Base-by-base conservation (phyloP, 2,113 vertebrate species). In the Atractosteus spatula region DNA sequence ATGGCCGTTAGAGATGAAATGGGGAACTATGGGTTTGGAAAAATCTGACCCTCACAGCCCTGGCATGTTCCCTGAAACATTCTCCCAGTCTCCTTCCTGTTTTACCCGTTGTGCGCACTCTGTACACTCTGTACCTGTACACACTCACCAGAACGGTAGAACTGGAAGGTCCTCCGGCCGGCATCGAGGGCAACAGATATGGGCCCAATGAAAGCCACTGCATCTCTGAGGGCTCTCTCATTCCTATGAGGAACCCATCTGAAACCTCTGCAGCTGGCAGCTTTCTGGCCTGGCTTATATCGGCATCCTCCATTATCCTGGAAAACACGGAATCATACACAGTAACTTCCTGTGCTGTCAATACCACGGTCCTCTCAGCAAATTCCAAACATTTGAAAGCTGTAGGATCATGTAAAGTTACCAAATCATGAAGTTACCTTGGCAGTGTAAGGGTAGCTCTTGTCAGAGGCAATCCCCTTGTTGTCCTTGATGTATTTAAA, bases 401-500 rank as follows among this genome's bases (percentile, higher is more conserved):
- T 1, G 17, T 29, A 29, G 17, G 17, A 29, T 29, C 17, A 29
- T 29, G 17, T 29, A 29, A 29, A 29, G 1, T 29, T 0, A 0
- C 17, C n/a, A n/a, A n/a, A n/a, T n/a, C n/a, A n/a, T 0, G 2
- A 16, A 0, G 0, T 72, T 42, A 87, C 86, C 16, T 4, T 70
- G 44, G 45, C 82, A 45, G 0, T 0, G 69, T 87, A 88, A 62
- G 86, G 82, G 71, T 88, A 87, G 59, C 63, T 0, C 0, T 0
- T 41, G 77, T 88, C 82, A 0, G 80, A 85, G 78, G 80, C 61
- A 17, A 88, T 51, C 73, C 85, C 83, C 0, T 73, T 61, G 0
- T 85, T 85, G 3, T 79, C 11, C 0, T 0, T 77, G 47, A 87
- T 79, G 0, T 86, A 87, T 41, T 73, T 47, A 66, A 86, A 87